Conservation (phyloP, 2,888 invertebrate genomes). For the Amphipyra tragopoginis region DNA sequence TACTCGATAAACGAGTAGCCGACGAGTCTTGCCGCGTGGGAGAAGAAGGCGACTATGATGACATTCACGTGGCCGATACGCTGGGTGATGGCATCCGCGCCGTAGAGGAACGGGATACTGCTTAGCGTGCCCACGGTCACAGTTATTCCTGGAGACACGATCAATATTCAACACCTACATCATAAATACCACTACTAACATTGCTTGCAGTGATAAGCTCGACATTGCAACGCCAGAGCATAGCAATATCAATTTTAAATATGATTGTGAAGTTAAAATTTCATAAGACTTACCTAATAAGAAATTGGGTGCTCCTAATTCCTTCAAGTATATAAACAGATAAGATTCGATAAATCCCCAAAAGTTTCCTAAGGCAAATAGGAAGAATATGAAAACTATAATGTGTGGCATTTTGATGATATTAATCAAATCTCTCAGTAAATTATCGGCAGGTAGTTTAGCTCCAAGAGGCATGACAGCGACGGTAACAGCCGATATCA, state of each 20-base stretch:
- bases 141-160: slow-evolving; percentile 91
- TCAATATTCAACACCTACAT: slow-evolving; percentile 38
- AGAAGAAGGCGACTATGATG: slow-evolving; percentile 95
- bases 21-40: slow-evolving; percentile 94
- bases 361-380: slow-evolving; percentile 95
- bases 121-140: slow-evolving; percentile 95
- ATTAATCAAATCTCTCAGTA: slow-evolving; percentile 93
- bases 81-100: slow-evolving; percentile 95
- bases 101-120: slow-evolving; percentile 95
- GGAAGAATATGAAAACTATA: slow-evolving; percentile 94
- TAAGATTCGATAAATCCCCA: slow-evolving; percentile 98
- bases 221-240: neutral
- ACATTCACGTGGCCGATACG: slow-evolving; percentile 95
- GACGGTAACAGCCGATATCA: slow-evolving; percentile 93
- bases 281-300: slow-evolving; percentile 91
- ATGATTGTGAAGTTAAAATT: slow-evolving; percentile 2
- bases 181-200: slow-evolving; percentile 39
- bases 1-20: slow-evolving; percentile 96
- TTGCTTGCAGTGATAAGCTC: slow-evolving; percentile 29
- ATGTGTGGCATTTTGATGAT: slow-evolving; percentile 95
- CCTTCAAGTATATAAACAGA: slow-evolving; percentile 95
- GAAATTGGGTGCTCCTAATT: slow-evolving; percentile 95
- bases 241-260: neutral
- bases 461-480: slow-evolving; percentile 94
- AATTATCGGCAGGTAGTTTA: slow-evolving; percentile 94